A percentile compares a stretch with the other conserved stretches of the same genome.
phyloP scores from a whole-genome alignment of 2,797 vertebrate species.

The Coccyzus lansbergi region DNA sequence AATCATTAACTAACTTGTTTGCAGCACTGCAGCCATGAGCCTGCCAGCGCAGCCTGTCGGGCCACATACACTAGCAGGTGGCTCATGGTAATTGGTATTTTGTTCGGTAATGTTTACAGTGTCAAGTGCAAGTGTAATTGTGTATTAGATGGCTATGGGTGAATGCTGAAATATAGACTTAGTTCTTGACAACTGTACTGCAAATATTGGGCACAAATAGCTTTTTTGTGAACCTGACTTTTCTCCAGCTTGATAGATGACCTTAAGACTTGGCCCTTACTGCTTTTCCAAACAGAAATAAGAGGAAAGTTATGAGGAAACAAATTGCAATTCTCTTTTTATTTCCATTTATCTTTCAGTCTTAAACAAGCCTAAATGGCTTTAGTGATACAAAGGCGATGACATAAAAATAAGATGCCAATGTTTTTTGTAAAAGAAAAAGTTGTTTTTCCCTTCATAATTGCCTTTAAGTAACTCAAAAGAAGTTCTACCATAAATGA shows the following conservation, averaged over 20 bases:
- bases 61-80: rapidly evolving
- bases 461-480: background rate
- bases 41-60: background rate
- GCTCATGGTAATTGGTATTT: background rate
- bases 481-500: background rate
- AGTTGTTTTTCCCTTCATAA: background rate
- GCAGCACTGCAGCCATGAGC: background rate
- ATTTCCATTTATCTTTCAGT: background rate
- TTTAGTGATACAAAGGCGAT: background rate
- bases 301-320: background rate
- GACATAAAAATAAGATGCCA: background rate
- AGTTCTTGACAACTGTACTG: background rate
- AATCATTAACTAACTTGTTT: slow-evolving; percentile 44
- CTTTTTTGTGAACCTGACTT: background rate
- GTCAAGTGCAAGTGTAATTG: background rate
- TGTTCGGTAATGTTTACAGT: background rate
- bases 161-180: background rate
- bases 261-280: background rate
- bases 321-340: background rate
- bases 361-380: background rate
- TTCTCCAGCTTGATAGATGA: background rate
- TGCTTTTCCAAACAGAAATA: background rate
- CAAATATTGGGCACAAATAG: background rate
- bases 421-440: background rate
- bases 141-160: background rate